Evolutionary conservation across 2,888 invertebrate species (phyloP), one percentile per base, ranked within the genome.

Genomic region (Heliconius sara): DNA sequence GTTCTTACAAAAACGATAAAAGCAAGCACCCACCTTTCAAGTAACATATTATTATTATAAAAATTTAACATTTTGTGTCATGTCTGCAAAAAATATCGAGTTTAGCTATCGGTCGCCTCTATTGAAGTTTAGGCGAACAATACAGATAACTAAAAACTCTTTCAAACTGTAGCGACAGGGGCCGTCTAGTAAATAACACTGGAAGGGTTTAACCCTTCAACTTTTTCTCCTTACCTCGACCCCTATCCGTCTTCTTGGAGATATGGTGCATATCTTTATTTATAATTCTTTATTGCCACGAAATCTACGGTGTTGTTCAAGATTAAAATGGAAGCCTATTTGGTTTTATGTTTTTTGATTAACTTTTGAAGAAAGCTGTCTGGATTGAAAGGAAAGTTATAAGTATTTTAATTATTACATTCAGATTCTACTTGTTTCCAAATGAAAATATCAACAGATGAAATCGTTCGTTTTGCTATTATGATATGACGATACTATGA

Each of bases 261-360:
- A 93, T 92, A 92, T 91, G 89, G 89, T 92, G 91, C 93, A 93
- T 94, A 94, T 92, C 90, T 91, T 90, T 92, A 93, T 93, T 91
- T 91, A 87, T 88, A 86, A 89, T 91, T 90, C 91, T 93, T 92
- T 92, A 92, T 92, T 89, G 89, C 89, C 83, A 86, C 87, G 90
- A 90, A 91, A 90, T 89, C 89, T 88, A 86, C 87, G 90, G 90
- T 91, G 90, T 92, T 92, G 92, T 92, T 91, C 89, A 67, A 83
- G 82, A 83, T 83, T 82, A 81, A 78, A 81, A 73, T 83, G 77
- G 73, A 81, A 81, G 76, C 77, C 78, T 80, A 80, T 83, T 79
- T 70, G 80, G 82, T 80, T 60, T 79, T 84, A 81, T 83, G 81
- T 81, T 19, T 65, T 79, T 70, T 79, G 80, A 83, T 80, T 81